Base-by-base conservation (phyloP, 2,888 invertebrate species). In the Sinopyrophorus schimmeli region DNA sequence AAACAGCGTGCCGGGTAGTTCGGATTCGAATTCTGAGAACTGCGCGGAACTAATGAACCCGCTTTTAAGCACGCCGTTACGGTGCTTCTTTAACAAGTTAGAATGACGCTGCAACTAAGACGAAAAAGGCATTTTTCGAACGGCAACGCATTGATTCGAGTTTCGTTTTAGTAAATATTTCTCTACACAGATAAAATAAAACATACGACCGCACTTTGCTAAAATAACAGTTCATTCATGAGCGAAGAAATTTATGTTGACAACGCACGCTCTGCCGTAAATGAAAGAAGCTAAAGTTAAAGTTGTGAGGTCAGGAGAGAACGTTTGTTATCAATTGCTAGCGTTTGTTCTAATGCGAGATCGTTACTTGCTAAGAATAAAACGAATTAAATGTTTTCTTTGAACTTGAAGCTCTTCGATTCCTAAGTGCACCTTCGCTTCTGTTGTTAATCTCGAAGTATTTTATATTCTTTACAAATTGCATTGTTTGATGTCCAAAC, bases 1-100 rank as follows among this genome's bases (percentile, higher is more conserved):
- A 44, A 40, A 50, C 54, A 47, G 59, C 60, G 57, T 57, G 55
- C 60, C n/a, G 53, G 60, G 61, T 61, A 62, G 59, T 60, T 56
- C 56, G 52, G 55, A 59, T 56, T 58, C 55, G 48, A 53, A 23
- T 55, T 53, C 57, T 60, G 47, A 54, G 53, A 58, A 52, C 49
- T 47, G 51, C 56, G 7, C 7, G 54, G 57, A 41, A 42, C 58
- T 54, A 58, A 58, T 56, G 56, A 58, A 39, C 47, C 40, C 49
- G 47, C 35, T 16, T 27, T 37, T 44, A 44, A 44, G 37, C 37
- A 44, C 44, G n/a, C 32, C 37, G 44, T 21, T 23, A 43, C 34
- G 35, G 35, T 35, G 35, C 34, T 39, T 26, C 37, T 37, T 31
- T 17, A 40, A 32, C 23, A n/a, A n/a, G n/a, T n/a, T n/a, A n/a